These are phyloP conservation scores for Harpagifer antarcticus DNA, from an alignment of 2,797 vertebrate genomes.

Conservation along the genomic window DNA sequence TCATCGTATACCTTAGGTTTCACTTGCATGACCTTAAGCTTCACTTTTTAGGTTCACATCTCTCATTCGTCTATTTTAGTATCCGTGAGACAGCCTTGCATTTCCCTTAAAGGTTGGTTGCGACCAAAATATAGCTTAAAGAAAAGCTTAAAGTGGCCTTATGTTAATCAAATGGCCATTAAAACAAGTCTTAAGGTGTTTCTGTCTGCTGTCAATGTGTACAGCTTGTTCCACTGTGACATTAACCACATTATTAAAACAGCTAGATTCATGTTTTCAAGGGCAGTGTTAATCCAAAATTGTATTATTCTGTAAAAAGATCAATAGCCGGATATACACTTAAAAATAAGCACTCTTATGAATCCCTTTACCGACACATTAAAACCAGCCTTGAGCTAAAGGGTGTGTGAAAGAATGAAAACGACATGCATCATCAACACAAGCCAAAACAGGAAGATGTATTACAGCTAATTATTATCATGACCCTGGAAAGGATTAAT, in stretches of 20 bases:
- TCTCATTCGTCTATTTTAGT: too few relatives aligned
- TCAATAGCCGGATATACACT: constrained; percentile 28
- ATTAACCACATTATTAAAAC: background rate
- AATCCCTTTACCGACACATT: constrained; percentile 13
- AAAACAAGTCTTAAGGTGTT: background rate
- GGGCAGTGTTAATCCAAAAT: background rate
- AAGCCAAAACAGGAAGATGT: constrained; percentile 33
- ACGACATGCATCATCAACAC: constrained; percentile 26
- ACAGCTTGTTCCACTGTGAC: background rate
- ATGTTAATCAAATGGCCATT: background rate
- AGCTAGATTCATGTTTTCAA: constrained; percentile 12
- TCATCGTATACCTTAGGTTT: too few relatives aligned
- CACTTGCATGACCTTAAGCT: too few relatives aligned
- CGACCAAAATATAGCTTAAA: background rate
- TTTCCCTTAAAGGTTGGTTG: too few relatives aligned
- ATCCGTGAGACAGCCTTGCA: too few relatives aligned
- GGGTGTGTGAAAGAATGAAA: constrained; percentile 7
- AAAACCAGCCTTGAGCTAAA: constrained; percentile 38
- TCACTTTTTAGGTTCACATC: too few relatives aligned
- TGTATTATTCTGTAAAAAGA: background rate
- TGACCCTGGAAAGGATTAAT: constrained; percentile 40
- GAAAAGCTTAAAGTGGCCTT: background rate
- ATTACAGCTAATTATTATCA: constrained; percentile 35
- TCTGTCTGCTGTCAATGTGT: background rate
- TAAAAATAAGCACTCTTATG: background rate